Conservation (phyloP, 2,888 invertebrate species). For the Nomada flava region DNA sequence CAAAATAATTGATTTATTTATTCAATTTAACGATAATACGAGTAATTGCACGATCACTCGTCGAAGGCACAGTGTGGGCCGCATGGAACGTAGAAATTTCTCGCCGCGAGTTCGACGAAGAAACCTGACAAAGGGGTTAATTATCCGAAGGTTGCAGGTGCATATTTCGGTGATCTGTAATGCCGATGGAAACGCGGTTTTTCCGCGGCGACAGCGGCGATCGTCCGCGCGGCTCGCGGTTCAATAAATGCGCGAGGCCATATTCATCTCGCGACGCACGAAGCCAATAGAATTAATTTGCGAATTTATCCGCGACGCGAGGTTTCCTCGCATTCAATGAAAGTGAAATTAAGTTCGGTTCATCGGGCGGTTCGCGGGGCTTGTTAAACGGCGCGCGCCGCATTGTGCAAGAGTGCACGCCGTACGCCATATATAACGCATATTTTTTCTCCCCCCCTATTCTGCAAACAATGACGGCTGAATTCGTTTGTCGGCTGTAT, state of each 20-base stretch:
- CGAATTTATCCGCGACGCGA: slow-evolving; percentile 56
- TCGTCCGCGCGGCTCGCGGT: slow-evolving; percentile 32
- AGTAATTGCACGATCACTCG: no score
- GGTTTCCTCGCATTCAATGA: slow-evolving; percentile 54
- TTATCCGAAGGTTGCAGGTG: no score
- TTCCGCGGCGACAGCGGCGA: slow-evolving; percentile 23
- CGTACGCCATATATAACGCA: neutral
- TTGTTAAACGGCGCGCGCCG: slow-evolving; percentile 24
- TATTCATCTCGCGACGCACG: slow-evolving; percentile 48
- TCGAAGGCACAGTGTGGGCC: no score
- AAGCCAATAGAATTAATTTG: slow-evolving; percentile 57
- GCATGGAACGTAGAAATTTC: no score
- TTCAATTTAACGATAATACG: no score
- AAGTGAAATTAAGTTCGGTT: slow-evolving; percentile 51
- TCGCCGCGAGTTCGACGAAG: no score
- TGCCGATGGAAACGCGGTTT: slow-evolving; percentile 10
- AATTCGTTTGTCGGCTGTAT: neutral
- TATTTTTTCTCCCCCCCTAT: neutral
- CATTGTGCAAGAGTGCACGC: neutral
- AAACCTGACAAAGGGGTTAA: no score
- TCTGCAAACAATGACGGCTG: neutral
- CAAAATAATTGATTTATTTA: no score
- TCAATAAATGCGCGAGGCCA: slow-evolving; percentile 58
- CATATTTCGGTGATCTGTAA: neutral
- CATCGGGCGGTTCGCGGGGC: slow-evolving; percentile 31